Evolutionary conservation across 2,888 invertebrate genomes (phyloP), one percentile per base, ranked within the genome.

Genomic region (Hemaris fuciformis): DNA sequence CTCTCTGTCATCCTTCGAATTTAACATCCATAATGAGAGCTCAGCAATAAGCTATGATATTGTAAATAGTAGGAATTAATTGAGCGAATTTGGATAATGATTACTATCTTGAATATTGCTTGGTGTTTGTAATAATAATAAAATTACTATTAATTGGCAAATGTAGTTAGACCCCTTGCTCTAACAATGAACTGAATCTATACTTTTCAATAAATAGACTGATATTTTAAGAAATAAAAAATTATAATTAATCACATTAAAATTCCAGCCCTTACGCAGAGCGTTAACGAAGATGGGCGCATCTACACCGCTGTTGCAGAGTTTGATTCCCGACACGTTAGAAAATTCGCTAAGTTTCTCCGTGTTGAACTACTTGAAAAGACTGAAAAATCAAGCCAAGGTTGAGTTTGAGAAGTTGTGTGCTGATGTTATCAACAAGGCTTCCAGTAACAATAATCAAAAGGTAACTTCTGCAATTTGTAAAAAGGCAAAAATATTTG

Each of bases 311-410:
- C 88, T 98, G 66, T 94, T 97, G 8, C 96, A 96, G 83, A 97
- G 96, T 69, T 93, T 98, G 70, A 95, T 99, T 64, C 98, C 99
- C 0, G 99, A 99, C 80, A 96, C 95, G 71, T 95, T 97, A 81
- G 99, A 99, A 83, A 98, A 97, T 85, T 97, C 97, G 67, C 94
- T 99, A 64, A 98, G 98, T 79, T 98, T 97, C 84, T 97, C 97
- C 64, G 98, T 99, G 48, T 94, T 98, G 65, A 98, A 98, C 87
- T 98, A 99, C 87, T 93, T 99, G 80, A 99, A 99, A 89, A 96
- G 98, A 85, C 93, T 99, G 74, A 99, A 99, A 91, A 98, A 98
- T 85, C 97, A 97, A 84, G 98, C 98, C 20, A 97, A 98, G 88
- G 94, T 95, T 60, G 98, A 98, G 84, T 98, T 97, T 79, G 98